phyloP scores from a whole-genome alignment of 2,113 vertebrate genomes.

The Chascanopsetta lugubris region DNA sequence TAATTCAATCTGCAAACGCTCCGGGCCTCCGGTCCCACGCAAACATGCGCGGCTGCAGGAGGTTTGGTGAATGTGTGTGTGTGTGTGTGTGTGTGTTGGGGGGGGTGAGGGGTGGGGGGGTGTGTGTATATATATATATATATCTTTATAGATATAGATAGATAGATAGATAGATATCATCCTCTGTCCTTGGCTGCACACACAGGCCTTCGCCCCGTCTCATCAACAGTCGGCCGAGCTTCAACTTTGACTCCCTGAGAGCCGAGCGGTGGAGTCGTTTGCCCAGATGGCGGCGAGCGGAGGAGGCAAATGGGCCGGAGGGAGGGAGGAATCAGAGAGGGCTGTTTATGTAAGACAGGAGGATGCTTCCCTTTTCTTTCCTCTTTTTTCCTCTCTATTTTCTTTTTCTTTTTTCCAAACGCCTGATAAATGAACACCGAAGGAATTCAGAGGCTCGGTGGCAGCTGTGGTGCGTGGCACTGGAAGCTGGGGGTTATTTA shows the following conservation, averaged over 20 bases:
- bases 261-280: slow-evolving; percentile 43
- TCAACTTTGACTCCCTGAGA: slow-evolving; percentile 56
- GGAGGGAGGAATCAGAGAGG: slow-evolving; percentile 36
- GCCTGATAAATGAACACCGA: slow-evolving; percentile 35
- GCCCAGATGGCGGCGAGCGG: slow-evolving; percentile 21
- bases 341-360: slow-evolving; percentile 37
- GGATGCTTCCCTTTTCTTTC: too few relatives aligned
- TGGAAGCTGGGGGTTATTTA: slow-evolving; percentile 40
- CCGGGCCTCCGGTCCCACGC: slow-evolving; percentile 15
- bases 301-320: slow-evolving; percentile 20
- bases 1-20: slow-evolving; percentile 64
- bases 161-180: slow-evolving; percentile 53
- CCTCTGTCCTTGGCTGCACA: slow-evolving; percentile 50
- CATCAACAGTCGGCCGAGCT: slow-evolving; percentile 31
- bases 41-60: slow-evolving; percentile 30
- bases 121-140: too few relatives aligned
- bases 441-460: slow-evolving; percentile 34
- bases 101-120: background rate
- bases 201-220: slow-evolving; percentile 24
- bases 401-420: slow-evolving; percentile 10
- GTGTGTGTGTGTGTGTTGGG: slow-evolving; percentile 11
- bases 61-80: slow-evolving; percentile 28
- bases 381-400: too few relatives aligned
- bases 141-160: too few relatives aligned
- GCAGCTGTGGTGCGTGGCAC: slow-evolving; percentile 53